These are phyloP conservation scores for Vandiemenella viatica DNA, from an alignment of 2,888 invertebrate species.

Conservation along the genomic window DNA sequence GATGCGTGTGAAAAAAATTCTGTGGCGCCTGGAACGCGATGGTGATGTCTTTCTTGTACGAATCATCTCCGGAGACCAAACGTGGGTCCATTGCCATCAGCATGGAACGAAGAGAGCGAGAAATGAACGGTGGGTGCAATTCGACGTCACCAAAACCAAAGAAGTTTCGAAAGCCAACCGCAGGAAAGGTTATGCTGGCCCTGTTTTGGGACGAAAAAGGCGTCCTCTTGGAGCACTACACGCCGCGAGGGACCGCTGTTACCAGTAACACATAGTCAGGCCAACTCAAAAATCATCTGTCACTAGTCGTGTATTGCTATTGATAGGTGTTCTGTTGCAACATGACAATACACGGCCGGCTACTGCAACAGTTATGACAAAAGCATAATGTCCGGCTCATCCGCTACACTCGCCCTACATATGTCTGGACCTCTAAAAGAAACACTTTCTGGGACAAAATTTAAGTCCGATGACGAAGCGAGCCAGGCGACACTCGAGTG, in stretches of 20 bases:
- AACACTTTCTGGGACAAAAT: not conserved
- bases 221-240: not conserved
- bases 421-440: not conserved
- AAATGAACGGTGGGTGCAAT: not conserved
- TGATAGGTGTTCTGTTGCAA: not conserved
- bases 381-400: not conserved
- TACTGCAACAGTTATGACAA: not conserved
- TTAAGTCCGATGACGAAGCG: not conserved
- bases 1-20: not conserved
- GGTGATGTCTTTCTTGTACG: not conserved
- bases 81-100: not conserved
- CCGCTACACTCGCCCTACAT: not conserved
- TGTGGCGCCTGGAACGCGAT: not conserved
- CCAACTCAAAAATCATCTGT: not conserved
- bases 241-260: not conserved
- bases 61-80: not conserved
- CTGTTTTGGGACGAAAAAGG: too few relatives aligned
- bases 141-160: not conserved
- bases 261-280: not conserved
- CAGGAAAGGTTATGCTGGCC: constrained; percentile 4
- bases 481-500: not conserved
- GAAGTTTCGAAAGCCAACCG: too few relatives aligned
- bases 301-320: not conserved
- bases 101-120: not conserved
- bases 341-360: not conserved